A percentile compares a stretch with the other conserved stretches of the same genome.
These are phyloP conservation scores for Gymnobelideus leadbeateri DNA, from an alignment of 2,113 vertebrate species.

Conservation along the genomic window DNA sequence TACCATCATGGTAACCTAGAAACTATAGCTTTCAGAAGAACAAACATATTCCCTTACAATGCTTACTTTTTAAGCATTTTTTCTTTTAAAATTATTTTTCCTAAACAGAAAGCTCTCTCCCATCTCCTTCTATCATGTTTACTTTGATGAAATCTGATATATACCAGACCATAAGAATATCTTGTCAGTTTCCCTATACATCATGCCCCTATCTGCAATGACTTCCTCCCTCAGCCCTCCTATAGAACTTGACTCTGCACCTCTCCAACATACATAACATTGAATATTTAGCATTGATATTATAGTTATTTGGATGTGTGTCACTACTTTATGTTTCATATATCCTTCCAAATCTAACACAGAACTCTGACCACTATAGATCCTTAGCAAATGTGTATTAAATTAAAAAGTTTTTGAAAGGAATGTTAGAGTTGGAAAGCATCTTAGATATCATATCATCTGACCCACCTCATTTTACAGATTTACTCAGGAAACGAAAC, in stretches of 20 bases:
- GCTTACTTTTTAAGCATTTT: neutral
- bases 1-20: neutral
- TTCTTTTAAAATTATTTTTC: neutral
- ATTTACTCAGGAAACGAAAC: neutral
- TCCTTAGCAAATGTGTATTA: neutral
- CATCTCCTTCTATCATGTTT: neutral
- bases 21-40: neutral
- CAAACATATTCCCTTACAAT: neutral
- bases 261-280: neutral
- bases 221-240: neutral
- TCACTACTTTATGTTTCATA: neutral
- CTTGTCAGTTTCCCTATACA: neutral
- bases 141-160: neutral
- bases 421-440: slow-evolving; percentile 4
- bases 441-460: neutral
- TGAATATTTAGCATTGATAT: neutral
- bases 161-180: neutral
- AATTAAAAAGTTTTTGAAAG: neutral
- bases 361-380: neutral
- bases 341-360: neutral
- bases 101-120: neutral
- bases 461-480: neutral
- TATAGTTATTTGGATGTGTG: neutral
- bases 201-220: neutral
- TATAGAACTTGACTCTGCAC: neutral